Base-by-base conservation (phyloP, 2,797 vertebrate species). In the Channallabes apus region DNA sequence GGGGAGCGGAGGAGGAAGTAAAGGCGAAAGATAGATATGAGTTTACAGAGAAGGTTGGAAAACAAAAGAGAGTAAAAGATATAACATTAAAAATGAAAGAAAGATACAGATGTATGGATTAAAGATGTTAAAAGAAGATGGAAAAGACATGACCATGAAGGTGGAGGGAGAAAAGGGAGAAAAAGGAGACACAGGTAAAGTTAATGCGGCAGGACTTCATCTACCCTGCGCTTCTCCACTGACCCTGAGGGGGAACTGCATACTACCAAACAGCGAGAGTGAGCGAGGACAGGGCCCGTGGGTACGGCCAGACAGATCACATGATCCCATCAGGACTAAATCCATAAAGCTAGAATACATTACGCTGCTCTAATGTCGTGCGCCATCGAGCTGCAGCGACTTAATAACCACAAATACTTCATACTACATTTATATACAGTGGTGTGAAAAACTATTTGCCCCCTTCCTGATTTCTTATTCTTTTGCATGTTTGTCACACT, bases 181-280 rank as follows among this genome's bases (percentile, higher is more conserved):
- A 81, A 77, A n/a, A 18, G 32, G 78, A 86, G 41, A 72, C 24
- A 35, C 32, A 59, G 17, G 62, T 58, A 46, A 61, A 75, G 88
- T 82, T 86, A 90, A 83, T 88, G 82, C 68, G 80, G 71, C 73
- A 90, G 89, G 87, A 90, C 84, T 84, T 68, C 38, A 71, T 87
- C 82, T 89, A 82, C 27, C 51, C 79, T 85, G 80, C 32, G 80
- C 82, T 62, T 84, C 61, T 83, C 92, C 91, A 87, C 92, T 93
- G 86, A 94, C 92, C 92, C 93, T 94, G 87, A 93, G 91, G 84
- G 92, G 92, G 80, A 92, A 93, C 90, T 91, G 89, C 87, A 94
- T 91, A 94, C 91, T 94, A 93, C 93, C 93, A 94, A 94, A 96
- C 11, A 90, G 89, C 94, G 88, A 92, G 89, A 93, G 92, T 92